These are phyloP conservation scores for Sebastes iracundus DNA, from an alignment of 2,797 vertebrate genomes.

Conservation along the genomic window DNA sequence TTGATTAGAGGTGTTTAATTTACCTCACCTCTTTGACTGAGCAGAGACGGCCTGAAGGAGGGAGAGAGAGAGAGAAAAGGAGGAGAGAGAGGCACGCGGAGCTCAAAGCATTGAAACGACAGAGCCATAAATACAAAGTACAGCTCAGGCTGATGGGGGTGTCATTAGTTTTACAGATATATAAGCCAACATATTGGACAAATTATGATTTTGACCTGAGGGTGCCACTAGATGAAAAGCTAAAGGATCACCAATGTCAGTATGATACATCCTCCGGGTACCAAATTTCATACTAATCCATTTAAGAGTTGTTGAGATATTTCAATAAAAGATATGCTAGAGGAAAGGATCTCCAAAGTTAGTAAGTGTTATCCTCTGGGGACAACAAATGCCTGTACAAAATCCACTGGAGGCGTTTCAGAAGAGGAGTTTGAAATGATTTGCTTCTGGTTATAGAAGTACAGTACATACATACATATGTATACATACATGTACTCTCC, in stretches of 20 bases:
- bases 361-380: neutral
- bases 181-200: neutral
- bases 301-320: too few species aligned
- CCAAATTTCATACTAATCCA: too few species aligned
- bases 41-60: constrained; percentile 40
- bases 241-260: neutral
- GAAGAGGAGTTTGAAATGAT: neutral
- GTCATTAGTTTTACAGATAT: neutral
- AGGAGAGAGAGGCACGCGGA: neutral
- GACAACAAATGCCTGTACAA: neutral
- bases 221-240: too few species aligned
- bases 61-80: neutral
- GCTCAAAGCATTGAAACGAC: constrained; percentile 1
- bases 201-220: neutral
- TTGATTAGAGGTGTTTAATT: constrained; percentile 80
- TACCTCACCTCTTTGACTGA: constrained; percentile 61
- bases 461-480: too few species aligned
- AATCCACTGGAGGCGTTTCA: neutral
- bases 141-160: neutral
- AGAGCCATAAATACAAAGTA: neutral
- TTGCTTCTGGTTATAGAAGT: neutral
- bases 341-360: too few species aligned
- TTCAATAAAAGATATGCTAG: too few species aligned
- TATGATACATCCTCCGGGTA: too few species aligned
- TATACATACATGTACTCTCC: neutral